Evolutionary conservation across 2,113 vertebrate genomes (phyloP).

Genomic region (Caloenas nicobarica): DNA sequence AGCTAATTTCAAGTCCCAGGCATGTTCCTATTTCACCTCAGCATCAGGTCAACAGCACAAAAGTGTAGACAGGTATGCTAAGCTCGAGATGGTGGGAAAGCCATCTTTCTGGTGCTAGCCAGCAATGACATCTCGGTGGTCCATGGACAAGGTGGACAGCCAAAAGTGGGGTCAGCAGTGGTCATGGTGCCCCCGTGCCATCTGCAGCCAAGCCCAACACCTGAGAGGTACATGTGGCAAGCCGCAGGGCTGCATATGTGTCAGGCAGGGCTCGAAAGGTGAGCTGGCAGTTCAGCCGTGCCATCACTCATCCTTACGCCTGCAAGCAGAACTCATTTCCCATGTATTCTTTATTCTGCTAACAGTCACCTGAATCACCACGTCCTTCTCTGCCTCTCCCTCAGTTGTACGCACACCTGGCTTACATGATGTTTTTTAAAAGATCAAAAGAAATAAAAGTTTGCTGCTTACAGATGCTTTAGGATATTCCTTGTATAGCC

Average conservation of each 20-base stretch:
- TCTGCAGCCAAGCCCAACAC: background rate
- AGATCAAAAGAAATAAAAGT: background rate
- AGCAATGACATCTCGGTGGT: background rate
- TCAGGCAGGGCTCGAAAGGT: background rate
- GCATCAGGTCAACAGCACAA: background rate
- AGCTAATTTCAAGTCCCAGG: background rate
- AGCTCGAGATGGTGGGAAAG: background rate
- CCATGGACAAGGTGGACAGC: fast-evolving
- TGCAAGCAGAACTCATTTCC: background rate
- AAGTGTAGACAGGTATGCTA: background rate
- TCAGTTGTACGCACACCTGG: background rate
- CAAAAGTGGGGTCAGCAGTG: background rate
- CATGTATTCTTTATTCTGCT: conserved; percentile 3
- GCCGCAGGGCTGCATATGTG: background rate
- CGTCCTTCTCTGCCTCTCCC: background rate
- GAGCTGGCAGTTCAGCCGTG: background rate
- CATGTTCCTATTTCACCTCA: background rate
- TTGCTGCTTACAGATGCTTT: background rate
- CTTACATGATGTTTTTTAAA: background rate
- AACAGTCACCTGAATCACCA: conserved; percentile 24
- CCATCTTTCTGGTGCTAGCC: background rate
- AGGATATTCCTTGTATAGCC: background rate
- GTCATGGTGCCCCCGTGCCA: background rate
- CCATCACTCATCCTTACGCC: background rate
- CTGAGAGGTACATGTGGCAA: background rate